A percentile compares a stretch with the other conserved stretches of the same genome.
Evolutionary conservation across 1,140 invertebrate species (phyloP).

Genomic region (Oedothorax gibbosus): DNA sequence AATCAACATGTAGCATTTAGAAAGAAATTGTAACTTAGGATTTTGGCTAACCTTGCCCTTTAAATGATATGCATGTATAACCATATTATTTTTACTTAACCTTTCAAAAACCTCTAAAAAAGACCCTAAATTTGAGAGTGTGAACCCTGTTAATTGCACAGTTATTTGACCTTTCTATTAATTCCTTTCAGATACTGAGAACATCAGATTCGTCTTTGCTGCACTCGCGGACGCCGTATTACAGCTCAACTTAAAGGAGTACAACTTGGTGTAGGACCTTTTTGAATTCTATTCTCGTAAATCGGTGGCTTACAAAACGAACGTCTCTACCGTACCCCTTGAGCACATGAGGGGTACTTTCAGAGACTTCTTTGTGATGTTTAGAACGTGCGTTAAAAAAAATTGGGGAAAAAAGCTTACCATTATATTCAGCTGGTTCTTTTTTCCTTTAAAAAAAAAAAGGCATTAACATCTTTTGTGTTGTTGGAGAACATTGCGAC

Average conservation of each 20-base stretch:
- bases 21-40: too few species aligned
- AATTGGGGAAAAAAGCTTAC: slow-evolving; percentile 12
- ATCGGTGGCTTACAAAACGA: slow-evolving; percentile 41
- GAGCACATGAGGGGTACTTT: background rate
- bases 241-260: slow-evolving; percentile 98
- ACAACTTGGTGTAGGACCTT: slow-evolving; percentile 89
- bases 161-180: background rate
- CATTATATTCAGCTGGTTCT: slow-evolving; percentile 4
- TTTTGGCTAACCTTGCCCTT: too few species aligned
- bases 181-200: slow-evolving; percentile 90
- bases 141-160: too few species aligned
- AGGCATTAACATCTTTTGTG: slow-evolving; percentile 39
- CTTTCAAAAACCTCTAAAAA: too few species aligned
- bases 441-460: slow-evolving; percentile 26
- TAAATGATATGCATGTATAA: too few species aligned
- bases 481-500: slow-evolving; percentile 43
- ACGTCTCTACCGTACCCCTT: slow-evolving; percentile 9
- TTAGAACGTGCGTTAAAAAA: slow-evolving; percentile 31
- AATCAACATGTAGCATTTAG: too few species aligned
- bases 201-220: slow-evolving; percentile 99
- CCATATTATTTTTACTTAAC: too few species aligned
- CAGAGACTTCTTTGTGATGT: background rate
- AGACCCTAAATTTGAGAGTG: too few species aligned
- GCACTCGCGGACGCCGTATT: slow-evolving; percentile 99
- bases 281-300: slow-evolving; percentile 11